Evolutionary conservation across 2,113 vertebrate species (phyloP), one percentile per base, ranked within the genome.

Genomic region (Tonatia bakeri): DNA sequence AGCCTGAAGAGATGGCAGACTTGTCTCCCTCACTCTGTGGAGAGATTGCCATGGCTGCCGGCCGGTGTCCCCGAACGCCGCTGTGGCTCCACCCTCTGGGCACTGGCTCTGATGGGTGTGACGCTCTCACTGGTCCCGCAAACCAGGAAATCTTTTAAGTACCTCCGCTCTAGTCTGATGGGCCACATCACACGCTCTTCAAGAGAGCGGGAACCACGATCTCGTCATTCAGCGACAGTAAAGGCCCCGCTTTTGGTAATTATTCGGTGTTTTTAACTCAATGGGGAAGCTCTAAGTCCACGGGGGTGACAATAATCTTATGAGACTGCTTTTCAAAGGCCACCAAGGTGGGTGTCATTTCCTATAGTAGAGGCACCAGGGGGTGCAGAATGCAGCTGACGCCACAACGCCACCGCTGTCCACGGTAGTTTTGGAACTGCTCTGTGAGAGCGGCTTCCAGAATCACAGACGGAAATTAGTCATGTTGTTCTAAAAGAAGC

Each of bases 1-100:
- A 94, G 52, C 15, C 94, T 65, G 67, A 72, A 70, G 97, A 38
- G 81, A 84, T 11, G 7, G 65, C 70, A 94, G 91, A 77, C 40
- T 24, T n/a, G 28, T 28, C 36, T 22, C 33, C 22, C 69, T 6
- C 4, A 6, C 45, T 10, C 1, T 22, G 1, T 1, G 17, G 64
- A 9, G 13, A 38, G 40, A 73, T 1, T 0, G 0, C 0, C 20
- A 47, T 0, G 19, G 61, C 1, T 70, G 50, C 82, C 8, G 13
- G 33, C 5, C 0, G 40, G 28, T 19, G 65, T 7, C 64, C 15
- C 64, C 31, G 19, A 38, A 4, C 2, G 3, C 19, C 14, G 12
- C 8, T 13, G 3, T 11, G 2, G 3, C 3, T 26, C 10, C 1
- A 0, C 36, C 14, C 19, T 31, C 67, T 36, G 2, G 59, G 47